Conservation (phyloP, 2,113 vertebrate species). For the Zosterops lateralis region DNA sequence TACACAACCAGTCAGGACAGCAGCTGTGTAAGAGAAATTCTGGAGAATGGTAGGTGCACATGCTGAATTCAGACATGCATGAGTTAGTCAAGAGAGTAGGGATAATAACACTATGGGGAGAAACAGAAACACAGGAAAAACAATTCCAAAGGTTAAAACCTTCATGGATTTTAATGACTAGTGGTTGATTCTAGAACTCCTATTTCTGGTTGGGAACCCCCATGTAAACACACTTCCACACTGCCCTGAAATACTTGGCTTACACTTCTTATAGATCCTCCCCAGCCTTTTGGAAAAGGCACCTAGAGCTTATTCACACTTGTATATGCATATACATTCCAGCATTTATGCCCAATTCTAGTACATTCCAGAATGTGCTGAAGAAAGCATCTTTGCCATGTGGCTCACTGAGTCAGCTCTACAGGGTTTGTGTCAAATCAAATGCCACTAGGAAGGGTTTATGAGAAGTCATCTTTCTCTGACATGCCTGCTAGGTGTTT, state of each 20-base stretch:
- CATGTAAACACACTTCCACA: neutral
- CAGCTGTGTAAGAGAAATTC: neutral
- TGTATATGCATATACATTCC: neutral
- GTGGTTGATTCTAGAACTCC: neutral
- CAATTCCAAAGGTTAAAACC: neutral
- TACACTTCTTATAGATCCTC: neutral
- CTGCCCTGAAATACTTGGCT: neutral
- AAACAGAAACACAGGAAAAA: neutral
- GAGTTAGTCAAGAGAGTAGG: neutral
- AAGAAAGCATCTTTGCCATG: neutral
- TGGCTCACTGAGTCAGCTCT: neutral
- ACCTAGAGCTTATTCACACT: neutral
- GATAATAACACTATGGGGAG: neutral
- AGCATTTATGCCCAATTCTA: neutral
- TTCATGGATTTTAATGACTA: neutral
- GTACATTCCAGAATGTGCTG: neutral
- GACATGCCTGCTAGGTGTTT: neutral
- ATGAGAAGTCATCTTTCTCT: neutral
- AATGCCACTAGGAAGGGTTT: neutral
- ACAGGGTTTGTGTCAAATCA: neutral
- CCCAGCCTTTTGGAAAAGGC: neutral
- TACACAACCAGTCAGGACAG: neutral
- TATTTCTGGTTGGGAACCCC: neutral
- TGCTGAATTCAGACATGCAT: neutral
- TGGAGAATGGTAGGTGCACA: neutral